A percentile compares a stretch with the other conserved stretches of the same genome.
Evolutionary conservation across 1,140 invertebrate genomes (phyloP).

Genomic region (Cydia pomonella): DNA sequence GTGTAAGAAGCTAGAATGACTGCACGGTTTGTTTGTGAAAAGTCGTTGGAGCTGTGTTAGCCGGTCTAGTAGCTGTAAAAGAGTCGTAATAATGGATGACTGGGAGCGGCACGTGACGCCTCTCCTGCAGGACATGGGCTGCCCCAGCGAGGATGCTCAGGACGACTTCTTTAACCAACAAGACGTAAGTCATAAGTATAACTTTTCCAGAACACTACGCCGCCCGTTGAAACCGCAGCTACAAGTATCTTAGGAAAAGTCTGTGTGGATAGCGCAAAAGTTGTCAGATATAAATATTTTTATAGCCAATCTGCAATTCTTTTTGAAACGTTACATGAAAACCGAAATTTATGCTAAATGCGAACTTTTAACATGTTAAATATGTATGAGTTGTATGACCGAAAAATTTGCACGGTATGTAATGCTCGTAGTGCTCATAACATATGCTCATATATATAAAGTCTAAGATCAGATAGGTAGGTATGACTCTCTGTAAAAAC

Average conservation of each 20-base stretch:
- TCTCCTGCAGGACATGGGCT: conserved; percentile 79
- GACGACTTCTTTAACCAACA: conserved; percentile 80
- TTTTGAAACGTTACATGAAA: background rate
- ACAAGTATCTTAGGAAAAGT: background rate
- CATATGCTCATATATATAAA: too few relatives aligned
- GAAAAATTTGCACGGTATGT: too few relatives aligned
- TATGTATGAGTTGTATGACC: too few relatives aligned
- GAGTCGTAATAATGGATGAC: conserved; percentile 76
- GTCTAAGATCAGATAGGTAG: too few relatives aligned
- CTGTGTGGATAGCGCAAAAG: background rate
- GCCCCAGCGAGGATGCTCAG: conserved; percentile 74
- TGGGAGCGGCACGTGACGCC: conserved; percentile 80
- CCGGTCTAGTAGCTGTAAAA: conserved; percentile 50
- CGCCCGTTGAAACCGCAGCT: background rate
- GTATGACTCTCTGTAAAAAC: too few relatives aligned
- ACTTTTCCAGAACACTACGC: background rate
- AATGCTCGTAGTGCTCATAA: too few relatives aligned
- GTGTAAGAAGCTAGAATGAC: conserved; percentile 60
- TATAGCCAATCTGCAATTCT: background rate
- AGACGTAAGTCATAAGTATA: conserved; percentile 69
- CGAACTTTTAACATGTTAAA: background rate
- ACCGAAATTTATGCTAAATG: background rate
- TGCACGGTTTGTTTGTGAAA: conserved; percentile 58
- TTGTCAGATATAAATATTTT: background rate
- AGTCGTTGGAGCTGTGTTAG: conserved; percentile 59